Percentiles rank a stretch among this genome's conserved stretches.
Evolutionary conservation across 2,113 vertebrate species (phyloP).

Genomic region (Prochilodus magdalenae): DNA sequence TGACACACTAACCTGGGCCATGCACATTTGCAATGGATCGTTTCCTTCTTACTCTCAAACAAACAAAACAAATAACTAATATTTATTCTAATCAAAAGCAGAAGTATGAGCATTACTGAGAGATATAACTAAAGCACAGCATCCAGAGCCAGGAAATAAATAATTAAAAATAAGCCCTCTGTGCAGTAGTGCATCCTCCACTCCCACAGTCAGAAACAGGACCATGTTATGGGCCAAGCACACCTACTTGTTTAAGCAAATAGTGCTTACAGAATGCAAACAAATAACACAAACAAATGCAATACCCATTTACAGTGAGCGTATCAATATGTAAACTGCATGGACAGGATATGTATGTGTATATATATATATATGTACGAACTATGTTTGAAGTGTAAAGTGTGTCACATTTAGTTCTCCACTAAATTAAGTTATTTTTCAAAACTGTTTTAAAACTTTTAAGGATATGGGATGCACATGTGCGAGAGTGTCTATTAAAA

Average conservation of each 20-base stretch:
- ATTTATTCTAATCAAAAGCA: slow-evolving; percentile 16
- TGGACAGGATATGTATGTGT: too few species aligned
- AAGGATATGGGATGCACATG: too few species aligned
- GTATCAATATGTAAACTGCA: too few species aligned
- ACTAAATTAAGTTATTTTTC: too few species aligned
- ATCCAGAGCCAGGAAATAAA: neutral
- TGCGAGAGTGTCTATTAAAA: too few species aligned
- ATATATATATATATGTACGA: too few species aligned
- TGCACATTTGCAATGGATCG: neutral
- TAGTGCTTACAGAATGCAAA: too few species aligned
- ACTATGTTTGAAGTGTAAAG: too few species aligned
- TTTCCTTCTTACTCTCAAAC: neutral
- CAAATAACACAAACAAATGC: too few species aligned
- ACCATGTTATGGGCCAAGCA: neutral
- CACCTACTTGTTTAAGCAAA: neutral
- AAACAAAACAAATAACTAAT: neutral
- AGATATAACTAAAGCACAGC: neutral
- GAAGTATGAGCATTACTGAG: neutral
- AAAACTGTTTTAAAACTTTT: too few species aligned
- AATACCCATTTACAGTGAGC: too few species aligned
- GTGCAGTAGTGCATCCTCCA: neutral
- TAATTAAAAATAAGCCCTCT: slow-evolving; percentile 7
- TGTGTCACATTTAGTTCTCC: too few species aligned
- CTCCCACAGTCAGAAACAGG: neutral
- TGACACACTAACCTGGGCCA: slow-evolving; percentile 42